phyloP scores from a whole-genome alignment of 2,797 vertebrate genomes.

The Euphonia xanthogaster region DNA sequence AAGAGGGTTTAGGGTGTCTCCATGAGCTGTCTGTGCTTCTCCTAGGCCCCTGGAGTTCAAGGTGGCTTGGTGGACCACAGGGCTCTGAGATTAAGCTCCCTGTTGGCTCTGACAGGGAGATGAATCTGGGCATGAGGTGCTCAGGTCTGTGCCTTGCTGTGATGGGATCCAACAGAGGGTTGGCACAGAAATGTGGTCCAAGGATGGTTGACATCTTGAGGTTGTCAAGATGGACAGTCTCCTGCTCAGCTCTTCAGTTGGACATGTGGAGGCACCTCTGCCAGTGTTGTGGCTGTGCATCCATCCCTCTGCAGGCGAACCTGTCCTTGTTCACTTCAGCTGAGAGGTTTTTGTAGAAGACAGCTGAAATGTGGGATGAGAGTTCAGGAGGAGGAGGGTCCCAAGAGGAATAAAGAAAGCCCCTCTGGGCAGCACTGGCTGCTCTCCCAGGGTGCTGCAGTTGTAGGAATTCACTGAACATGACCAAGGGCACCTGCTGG shows the following conservation, averaged over 20 bases:
- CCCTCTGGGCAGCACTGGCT: neutral
- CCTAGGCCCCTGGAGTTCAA: neutral
- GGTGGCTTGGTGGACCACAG: neutral
- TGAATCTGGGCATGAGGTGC: neutral
- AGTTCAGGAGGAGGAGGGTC: neutral
- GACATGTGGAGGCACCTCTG: neutral
- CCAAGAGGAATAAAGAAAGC: neutral
- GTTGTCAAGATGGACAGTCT: neutral
- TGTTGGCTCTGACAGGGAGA: neutral
- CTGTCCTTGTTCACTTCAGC: neutral
- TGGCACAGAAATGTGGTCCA: neutral
- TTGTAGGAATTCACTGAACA: neutral
- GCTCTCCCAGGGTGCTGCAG: neutral
- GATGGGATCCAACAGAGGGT: neutral
- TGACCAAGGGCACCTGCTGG: neutral
- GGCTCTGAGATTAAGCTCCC: neutral
- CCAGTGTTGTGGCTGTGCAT: fast-evolving
- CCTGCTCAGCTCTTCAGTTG: neutral
- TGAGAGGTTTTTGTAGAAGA: neutral
- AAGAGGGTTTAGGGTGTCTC: neutral
- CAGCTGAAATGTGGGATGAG: neutral
- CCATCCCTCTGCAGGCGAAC: neutral
- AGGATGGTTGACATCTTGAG: neutral
- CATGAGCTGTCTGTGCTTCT: neutral
- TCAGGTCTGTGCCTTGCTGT: neutral